Base-by-base conservation (phyloP, 2,113 vertebrate species). In the Ophiodon elongatus region DNA sequence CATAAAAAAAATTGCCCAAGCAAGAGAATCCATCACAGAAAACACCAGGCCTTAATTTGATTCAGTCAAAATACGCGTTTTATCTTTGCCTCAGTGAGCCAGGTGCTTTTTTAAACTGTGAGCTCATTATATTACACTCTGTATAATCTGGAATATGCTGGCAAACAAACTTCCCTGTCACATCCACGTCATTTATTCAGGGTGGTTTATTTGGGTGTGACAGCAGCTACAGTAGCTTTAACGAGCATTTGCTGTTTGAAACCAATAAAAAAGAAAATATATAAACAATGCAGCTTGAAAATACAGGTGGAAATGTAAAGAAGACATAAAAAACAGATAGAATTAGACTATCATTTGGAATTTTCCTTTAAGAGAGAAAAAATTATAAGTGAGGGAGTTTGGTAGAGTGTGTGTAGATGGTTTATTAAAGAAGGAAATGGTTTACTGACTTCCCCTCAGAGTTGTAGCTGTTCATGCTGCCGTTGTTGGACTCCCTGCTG, bases 391-490 rank as follows among this genome's bases (percentile, higher is more conserved):
- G 47, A 8, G 5, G 29, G 29, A 11, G 17, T 23, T 8, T 8
- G 52, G 23, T 27, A 1, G 19, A 8, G 25, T 17, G 13, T 15
- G 25, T 17, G 14, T 60, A 31, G 7, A n/a, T 57, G 54, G n/a
- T 57, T 57, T 59, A n/a, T 66, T 10, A 56, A 21, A 80, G 76
- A 35, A 91, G 68, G 33, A 66, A 83, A 14, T 62, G 6, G 13
- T 85, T 88, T 73, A 97, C 98, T 97, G 88, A 99, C 98, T 99
- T 99, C 81, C 98, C 98, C 96, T 99, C 98, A 0, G 98, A 99
- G 95, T 96, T 99, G 23, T 96, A 99, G 92, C 98, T 99, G 94
- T 98, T 97, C 94, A 98, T 98, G 94, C 98, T 99, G 92, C 98
- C 97, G 0, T 99, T 98, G n/a, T 97, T 99, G 85, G 98, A 99